Base-by-base conservation (phyloP, 2,888 invertebrate species). In the Molorchus minor region DNA sequence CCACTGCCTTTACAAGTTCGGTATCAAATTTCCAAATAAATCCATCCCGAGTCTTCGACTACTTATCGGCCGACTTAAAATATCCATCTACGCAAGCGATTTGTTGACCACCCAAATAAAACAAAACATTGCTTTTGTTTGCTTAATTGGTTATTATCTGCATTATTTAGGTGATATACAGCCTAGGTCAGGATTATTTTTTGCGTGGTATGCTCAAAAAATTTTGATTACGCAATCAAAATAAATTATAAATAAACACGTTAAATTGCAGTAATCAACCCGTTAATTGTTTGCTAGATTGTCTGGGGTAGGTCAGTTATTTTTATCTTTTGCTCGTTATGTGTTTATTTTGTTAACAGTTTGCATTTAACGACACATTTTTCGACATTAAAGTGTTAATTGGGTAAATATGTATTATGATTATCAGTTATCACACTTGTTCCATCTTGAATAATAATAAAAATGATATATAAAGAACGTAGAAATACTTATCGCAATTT, bases 21-120 rank as follows among this genome's bases (percentile, higher is more conserved):
- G 69, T 65, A 61, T 71, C 68, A 62, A 49, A 61, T 71, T 71
- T 65, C 70, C 53, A 64, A 67, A 62, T 58, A 61, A 52, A 58
- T 61, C 49, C 56, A 57, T 12, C 38, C 7, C 53, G 40, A n/a
- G 16, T 43, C 8, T 30, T 40, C 29, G 12, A n/a, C 25, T 25
- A 51, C 29, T 47, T 41, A 40, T 45, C 17, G 29, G 35, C 44
- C 19, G 21, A n/a, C n/a, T 40, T 12, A 19, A 40, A 20, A 19
- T n/a, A n/a, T 40, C 13, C 40, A 19, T 40, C 17, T 19, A 15
- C 21, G 12, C 5, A 30, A 33, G n/a, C n/a, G n/a, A n/a, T 3
- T 47, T 49, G 15, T 15, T 58, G 52, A 46, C 52, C 46, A 53
- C 58, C 45, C 58, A 56, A 33, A 25, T 25, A 25, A 47, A 49